Percentiles rank a stretch among this genome's conserved stretches.
Evolutionary conservation across 2,888 invertebrate species (phyloP).

Genomic region (Tyria jacobaeae): DNA sequence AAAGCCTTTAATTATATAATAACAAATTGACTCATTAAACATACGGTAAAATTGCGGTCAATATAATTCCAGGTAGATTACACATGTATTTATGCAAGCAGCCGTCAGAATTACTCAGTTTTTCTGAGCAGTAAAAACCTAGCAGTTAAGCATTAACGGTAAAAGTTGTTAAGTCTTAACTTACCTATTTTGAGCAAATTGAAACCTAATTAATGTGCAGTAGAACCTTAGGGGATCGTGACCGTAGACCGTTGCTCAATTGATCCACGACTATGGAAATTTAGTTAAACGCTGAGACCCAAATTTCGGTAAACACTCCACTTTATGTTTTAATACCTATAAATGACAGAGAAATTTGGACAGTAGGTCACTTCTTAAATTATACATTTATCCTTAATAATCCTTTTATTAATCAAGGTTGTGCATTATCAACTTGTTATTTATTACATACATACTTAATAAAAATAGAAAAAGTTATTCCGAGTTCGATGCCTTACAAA

Average conservation of each 20-base stretch:
- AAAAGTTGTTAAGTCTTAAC: constrained; percentile 36
- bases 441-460: no score
- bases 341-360: constrained; percentile 63
- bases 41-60: constrained; percentile 21
- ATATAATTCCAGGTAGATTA: constrained; percentile 33
- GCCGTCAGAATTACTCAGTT: constrained; percentile 24
- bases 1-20: constrained; percentile 24
- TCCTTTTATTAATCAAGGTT: no score
- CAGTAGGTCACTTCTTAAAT: constrained; percentile 53
- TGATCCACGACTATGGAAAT: constrained; percentile 75
- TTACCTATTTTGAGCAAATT: constrained; percentile 53
- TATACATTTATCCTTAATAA: no score
- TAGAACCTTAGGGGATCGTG: constrained; percentile 60
- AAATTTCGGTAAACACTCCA: constrained; percentile 65
- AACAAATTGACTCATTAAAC: constrained; percentile 27
- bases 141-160: constrained; percentile 35
- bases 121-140: constrained; percentile 35
- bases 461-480: neutral
- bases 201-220: constrained; percentile 58
- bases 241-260: constrained; percentile 60
- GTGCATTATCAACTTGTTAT: no score
- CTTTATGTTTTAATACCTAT: constrained; percentile 64
- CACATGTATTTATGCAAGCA: constrained; percentile 34
- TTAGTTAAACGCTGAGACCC: constrained; percentile 60
- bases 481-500: neutral